A percentile compares a stretch with the other conserved stretches of the same genome.
These are phyloP conservation scores for Oscheius onirici DNA, from an alignment of 2,888 invertebrate species.

Conservation along the genomic window DNA sequence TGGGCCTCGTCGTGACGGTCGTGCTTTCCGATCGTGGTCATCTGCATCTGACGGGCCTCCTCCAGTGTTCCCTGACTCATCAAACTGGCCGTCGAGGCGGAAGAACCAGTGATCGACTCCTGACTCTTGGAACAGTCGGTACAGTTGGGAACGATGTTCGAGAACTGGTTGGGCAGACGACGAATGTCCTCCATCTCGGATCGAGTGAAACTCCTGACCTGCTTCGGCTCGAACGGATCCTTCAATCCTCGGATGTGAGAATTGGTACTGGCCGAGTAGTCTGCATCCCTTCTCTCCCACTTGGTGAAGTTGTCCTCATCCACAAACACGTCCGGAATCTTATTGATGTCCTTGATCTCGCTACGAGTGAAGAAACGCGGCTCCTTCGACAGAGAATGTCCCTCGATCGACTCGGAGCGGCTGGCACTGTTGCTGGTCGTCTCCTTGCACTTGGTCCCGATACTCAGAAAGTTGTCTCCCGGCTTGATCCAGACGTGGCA, in stretches of 20 bases:
- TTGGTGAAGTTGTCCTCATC: slow-evolving; percentile 5
- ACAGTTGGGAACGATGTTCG: neutral
- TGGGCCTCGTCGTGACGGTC: no score
- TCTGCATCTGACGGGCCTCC: neutral
- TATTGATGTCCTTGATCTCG: neutral
- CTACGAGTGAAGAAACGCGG: neutral
- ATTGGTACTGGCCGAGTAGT: neutral
- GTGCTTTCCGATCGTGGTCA: neutral
- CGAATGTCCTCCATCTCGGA: slow-evolving; percentile 17
- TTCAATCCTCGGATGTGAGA: neutral
- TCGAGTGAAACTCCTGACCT: slow-evolving; percentile 8
- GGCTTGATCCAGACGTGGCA: neutral
- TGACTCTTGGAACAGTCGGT: neutral
- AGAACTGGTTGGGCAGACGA: neutral
- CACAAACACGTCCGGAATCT: neutral
- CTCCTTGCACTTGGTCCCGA: no score
- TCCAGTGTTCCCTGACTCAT: neutral
- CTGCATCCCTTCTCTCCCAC: slow-evolving; percentile 2
- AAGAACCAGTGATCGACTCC: neutral
- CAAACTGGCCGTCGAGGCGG: neutral
- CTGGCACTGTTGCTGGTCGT: no score
- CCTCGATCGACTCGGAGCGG: no score
- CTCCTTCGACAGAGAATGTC: no score
- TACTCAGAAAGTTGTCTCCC: no score
- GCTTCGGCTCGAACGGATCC: neutral